Evolutionary conservation across 2,888 invertebrate species (phyloP).

Genomic region (Imbricaverruca yamaguchii): DNA sequence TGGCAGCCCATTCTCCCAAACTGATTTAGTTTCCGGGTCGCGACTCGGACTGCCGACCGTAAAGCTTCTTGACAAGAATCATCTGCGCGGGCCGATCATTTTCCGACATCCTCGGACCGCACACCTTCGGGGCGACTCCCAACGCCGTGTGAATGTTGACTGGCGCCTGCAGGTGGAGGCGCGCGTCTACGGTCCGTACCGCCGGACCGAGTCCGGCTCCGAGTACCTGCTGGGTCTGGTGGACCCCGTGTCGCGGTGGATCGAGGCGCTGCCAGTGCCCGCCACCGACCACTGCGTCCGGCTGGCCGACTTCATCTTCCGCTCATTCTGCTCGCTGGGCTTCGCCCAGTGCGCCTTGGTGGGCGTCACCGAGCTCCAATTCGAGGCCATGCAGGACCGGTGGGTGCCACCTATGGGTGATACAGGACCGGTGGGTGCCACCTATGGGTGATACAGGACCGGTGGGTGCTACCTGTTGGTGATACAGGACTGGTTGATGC

Average conservation of each 20-base stretch:
- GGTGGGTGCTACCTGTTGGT: no score
- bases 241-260: constrained; percentile 36
- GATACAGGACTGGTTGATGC: no score
- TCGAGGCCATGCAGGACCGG: constrained; percentile 10
- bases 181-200: constrained; percentile 35
- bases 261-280: constrained; percentile 34
- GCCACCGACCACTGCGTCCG: constrained; percentile 30
- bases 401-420: not conserved
- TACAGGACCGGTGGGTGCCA: no score
- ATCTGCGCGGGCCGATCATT: no score
- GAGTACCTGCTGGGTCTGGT: constrained; percentile 34
- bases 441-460: no score
- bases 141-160: no score
- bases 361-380: not conserved
- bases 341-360: constrained; percentile 33
- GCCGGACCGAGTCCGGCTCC: constrained; percentile 32
- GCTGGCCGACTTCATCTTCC: constrained; percentile 35
- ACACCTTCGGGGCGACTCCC: no score
- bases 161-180: constrained; percentile 33
- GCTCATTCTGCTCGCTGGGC: constrained; percentile 36
- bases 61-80: no score
- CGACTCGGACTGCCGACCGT: no score
- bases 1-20: no score
- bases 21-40: no score
- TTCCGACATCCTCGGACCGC: no score